Evolutionary conservation across 2,888 invertebrate genomes (phyloP), one percentile per base, ranked within the genome.

Genomic region (Phengaris alcon): DNA sequence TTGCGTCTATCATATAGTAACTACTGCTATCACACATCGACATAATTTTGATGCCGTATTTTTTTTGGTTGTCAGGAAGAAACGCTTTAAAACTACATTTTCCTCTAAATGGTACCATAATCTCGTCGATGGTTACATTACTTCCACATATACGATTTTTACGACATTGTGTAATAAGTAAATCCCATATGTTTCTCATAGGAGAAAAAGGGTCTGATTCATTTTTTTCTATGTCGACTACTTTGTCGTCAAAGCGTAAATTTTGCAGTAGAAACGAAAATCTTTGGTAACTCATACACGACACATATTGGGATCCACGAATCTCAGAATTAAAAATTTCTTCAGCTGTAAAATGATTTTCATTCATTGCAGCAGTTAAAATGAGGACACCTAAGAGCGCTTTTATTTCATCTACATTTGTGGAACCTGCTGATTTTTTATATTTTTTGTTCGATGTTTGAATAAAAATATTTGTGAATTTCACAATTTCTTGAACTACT

Each of bases 271-370:
- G 57, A 74, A 74, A 74, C 15, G 46, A 46, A 48, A 74, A 74
- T 59, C 74, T 74, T 59, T 74, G 57, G 8, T 15, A 59, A 52
- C 74, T 64, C 64, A 64, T 64, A 64, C 64, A 64, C 9, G 64
- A 64, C 35, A 64, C 35, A 35, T 64, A 64, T 35, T 35, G 64
- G 44, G 64, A 44, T 35, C 59, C 73, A n/a, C 59, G 22, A 74
- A 59, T 52, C 15, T 57, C 59, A 8, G 74, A 59, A 74, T 79
- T 77, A 76, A 82, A 82, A 59, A 79, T 73, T 74, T 80, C 80
- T 52, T 77, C 79, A 5, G 78, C 77, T 52, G 81, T 76, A 64
- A 82, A 76, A 75, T 80, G 79, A 73, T 78, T 78, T 72, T 82
- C 80, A 76, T 80, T 79, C 75, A 79, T 73, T 73, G 78, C 78